These are phyloP conservation scores for Melitaea cinxia DNA, from an alignment of 1,140 invertebrate genomes.

Conservation along the genomic window DNA sequence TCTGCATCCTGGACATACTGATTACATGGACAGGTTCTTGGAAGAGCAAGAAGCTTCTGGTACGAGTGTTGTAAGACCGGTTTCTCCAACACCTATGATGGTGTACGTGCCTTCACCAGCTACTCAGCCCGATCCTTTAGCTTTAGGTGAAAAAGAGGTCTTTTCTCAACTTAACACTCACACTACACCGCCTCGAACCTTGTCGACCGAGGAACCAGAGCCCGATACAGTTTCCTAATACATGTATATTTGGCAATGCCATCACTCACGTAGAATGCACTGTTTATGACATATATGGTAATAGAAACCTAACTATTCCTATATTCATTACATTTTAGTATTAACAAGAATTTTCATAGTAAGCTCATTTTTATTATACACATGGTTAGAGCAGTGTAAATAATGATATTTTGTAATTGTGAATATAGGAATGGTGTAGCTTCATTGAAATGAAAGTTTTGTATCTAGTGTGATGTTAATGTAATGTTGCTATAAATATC, in stretches of 20 bases:
- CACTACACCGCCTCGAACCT: slow-evolving; percentile 58
- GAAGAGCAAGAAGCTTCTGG: slow-evolving; percentile 88
- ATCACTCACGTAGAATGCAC: slow-evolving; percentile 49
- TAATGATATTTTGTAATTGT: slow-evolving; percentile 50
- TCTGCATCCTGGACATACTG: slow-evolving; percentile 91
- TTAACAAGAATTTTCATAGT: slow-evolving; percentile 10
- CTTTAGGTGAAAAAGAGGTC: slow-evolving; percentile 77
- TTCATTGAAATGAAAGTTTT: slow-evolving; percentile 6
- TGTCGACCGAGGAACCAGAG: slow-evolving; percentile 69
- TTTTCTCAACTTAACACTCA: slow-evolving; percentile 74
- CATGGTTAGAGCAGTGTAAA: slow-evolving; percentile 65
- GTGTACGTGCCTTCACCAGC: slow-evolving; percentile 69
- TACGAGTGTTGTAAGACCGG: slow-evolving; percentile 63
- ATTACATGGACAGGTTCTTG: slow-evolving; percentile 93
- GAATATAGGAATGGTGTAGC: slow-evolving; percentile 49
- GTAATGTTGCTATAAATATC: slow-evolving; percentile 14
- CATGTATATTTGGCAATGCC: slow-evolving; percentile 56
- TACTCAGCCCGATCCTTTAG: slow-evolving; percentile 75
- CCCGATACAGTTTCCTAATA: slow-evolving; percentile 72
- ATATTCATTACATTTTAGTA: slow-evolving; percentile 46
- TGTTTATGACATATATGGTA: slow-evolving; percentile 35
- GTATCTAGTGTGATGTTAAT: slow-evolving; percentile 20
- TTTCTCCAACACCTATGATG: slow-evolving; percentile 74
- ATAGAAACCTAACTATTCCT: slow-evolving; percentile 37
- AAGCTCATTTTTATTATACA: slow-evolving; percentile 6